These are phyloP conservation scores for Zoanthus solanderi DNA, from an alignment of 92 coral and sea anemone species.

Conservation along the genomic window DNA sequence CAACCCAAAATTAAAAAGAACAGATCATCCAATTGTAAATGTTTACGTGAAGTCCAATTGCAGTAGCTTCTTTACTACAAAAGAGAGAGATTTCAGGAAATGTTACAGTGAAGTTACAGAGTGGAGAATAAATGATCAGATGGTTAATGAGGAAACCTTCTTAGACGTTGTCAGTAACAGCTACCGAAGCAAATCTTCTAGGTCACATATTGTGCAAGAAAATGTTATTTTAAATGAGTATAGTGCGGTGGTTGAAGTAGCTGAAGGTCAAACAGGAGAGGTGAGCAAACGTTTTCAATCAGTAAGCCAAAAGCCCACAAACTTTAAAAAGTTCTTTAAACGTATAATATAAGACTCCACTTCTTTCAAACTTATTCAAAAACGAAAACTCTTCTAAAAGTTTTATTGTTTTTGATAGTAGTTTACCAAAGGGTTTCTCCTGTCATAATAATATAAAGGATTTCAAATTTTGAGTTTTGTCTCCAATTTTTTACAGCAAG, in stretches of 20 bases:
- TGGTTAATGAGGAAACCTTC: conserved; percentile 55
- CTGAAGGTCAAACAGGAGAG: conserved; percentile 54
- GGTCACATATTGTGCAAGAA: conserved; percentile 65
- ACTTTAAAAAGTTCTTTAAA: too few relatives aligned
- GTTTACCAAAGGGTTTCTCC: too few relatives aligned
- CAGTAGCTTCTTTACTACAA: conserved; percentile 1
- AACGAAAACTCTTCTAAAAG: too few relatives aligned
- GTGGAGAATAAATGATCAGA: conserved; percentile 53
- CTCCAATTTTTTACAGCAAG: too few relatives aligned
- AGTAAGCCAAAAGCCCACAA: too few relatives aligned
- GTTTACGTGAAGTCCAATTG: conserved; percentile 31
- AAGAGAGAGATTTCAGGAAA: background rate
- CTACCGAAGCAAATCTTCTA: conserved; percentile 27
- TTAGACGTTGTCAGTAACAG: conserved; percentile 55
- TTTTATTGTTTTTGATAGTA: too few relatives aligned
- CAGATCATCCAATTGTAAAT: conserved; percentile 19
- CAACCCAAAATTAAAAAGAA: conserved; percentile 50
- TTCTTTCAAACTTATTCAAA: too few relatives aligned
- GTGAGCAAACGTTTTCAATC: conserved; percentile 31
- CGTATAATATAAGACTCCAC: too few relatives aligned
- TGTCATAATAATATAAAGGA: too few relatives aligned
- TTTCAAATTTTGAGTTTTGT: too few relatives aligned
- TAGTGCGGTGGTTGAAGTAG: conserved; percentile 68
- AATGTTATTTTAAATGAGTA: conserved; percentile 46
- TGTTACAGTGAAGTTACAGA: conserved; percentile 20